Percentiles rank a stretch among this genome's conserved stretches.
Conservation (phyloP, 2,888 invertebrate species). For the Dolichopus griseipennis region DNA sequence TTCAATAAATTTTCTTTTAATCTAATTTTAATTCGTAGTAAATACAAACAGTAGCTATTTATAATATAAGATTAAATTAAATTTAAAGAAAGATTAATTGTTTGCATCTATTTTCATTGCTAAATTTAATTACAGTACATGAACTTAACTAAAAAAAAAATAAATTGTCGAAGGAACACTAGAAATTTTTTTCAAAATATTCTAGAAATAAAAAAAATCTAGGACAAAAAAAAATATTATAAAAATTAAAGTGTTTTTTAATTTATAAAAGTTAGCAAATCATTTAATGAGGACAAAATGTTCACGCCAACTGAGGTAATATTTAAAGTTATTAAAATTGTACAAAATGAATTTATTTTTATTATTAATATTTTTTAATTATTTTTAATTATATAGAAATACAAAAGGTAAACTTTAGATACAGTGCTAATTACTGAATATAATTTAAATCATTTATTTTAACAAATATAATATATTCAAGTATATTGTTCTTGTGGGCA, state of each 20-base stretch:
- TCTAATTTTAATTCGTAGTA: no score
- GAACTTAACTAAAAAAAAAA: not conserved
- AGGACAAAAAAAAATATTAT: not conserved
- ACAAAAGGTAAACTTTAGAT: no score
- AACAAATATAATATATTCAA: no score
- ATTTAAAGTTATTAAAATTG: not conserved
- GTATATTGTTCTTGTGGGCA: no score
- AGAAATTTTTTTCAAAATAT: no score
- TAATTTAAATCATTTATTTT: no score
- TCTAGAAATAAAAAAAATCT: not conserved
- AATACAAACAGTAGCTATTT: no score
- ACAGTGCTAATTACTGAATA: no score
- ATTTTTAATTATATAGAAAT: no score
- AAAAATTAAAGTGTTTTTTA: not conserved
- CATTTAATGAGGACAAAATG: not conserved
- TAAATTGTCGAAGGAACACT: not conserved
- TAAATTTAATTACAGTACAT: not conserved
- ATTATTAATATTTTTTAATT: no score
- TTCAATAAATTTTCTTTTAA: no score
- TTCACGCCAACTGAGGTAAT: not conserved
- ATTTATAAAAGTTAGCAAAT: not conserved
- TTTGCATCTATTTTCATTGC: conserved; percentile 1
- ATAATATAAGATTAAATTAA: not conserved
- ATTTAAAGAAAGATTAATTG: not conserved
- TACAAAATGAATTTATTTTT: no score